phyloP scores from a whole-genome alignment of 2,888 invertebrate species.

The Tipula vernalis region DNA sequence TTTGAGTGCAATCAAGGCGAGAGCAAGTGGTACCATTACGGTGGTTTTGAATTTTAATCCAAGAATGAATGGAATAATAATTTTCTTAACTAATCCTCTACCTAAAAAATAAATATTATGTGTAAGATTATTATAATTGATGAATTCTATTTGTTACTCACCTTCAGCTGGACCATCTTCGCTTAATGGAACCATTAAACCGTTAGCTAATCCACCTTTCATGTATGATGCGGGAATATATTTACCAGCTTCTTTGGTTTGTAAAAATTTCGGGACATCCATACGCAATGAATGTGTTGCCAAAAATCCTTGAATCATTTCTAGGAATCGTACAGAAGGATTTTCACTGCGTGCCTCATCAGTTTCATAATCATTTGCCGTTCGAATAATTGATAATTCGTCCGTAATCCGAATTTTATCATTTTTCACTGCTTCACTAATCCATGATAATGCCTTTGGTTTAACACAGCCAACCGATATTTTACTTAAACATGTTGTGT shows the following conservation, averaged over 20 bases:
- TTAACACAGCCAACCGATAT: constrained; percentile 61
- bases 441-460: constrained; percentile 64
- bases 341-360: constrained; percentile 33
- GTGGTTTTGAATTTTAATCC: constrained; percentile 80
- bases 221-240: constrained; percentile 29
- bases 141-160: constrained; percentile 16
- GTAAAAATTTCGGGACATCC: constrained; percentile 54
- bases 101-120: constrained; percentile 39
- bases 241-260: constrained; percentile 29
- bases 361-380: constrained; percentile 31
- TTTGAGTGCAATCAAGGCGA: constrained; percentile 72
- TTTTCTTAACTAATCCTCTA: constrained; percentile 71
- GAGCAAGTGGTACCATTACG: constrained; percentile 65
- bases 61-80: constrained; percentile 71
- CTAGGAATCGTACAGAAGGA: constrained; percentile 24
- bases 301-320: constrained; percentile 57
- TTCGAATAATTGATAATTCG: constrained; percentile 59
- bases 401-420: constrained; percentile 63
- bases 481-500: constrained; percentile 52
- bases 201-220: constrained; percentile 43
- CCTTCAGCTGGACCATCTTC: constrained; percentile 38
- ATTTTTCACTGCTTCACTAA: constrained; percentile 50
- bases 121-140: background rate
- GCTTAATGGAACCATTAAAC: constrained; percentile 54
- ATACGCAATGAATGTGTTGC: constrained; percentile 63